phyloP scores from a whole-genome alignment of 2,888 invertebrate genomes.

The Drosophila cognata region DNA sequence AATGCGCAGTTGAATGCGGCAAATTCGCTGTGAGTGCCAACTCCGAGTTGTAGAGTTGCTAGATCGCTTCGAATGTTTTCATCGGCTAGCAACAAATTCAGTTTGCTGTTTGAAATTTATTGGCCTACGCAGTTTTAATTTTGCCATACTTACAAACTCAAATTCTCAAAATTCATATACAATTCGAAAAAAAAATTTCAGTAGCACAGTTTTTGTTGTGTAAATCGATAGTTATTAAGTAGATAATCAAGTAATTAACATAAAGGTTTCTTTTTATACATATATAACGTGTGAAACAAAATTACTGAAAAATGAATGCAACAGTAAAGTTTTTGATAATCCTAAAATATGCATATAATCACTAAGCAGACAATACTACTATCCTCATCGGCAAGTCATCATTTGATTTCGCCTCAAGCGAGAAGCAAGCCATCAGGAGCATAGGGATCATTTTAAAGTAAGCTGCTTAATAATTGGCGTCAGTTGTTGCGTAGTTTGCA shows the following conservation, averaged over 20 bases:
- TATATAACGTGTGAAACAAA: not conserved
- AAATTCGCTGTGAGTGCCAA: conserved; percentile 5
- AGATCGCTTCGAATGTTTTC: not conserved
- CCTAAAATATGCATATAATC: not conserved
- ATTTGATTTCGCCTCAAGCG: no score
- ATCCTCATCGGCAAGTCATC: no score
- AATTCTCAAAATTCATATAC: not conserved
- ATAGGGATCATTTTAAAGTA: no score
- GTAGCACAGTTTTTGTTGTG: not conserved
- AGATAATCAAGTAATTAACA: not conserved
- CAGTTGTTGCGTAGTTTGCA: no score
- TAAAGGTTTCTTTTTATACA: not conserved
- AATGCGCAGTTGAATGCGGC: conserved; percentile 8
- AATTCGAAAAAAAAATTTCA: not conserved
- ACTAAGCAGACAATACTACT: no score
- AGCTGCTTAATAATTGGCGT: no score
- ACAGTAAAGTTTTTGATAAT: not conserved
- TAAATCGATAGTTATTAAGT: not conserved
- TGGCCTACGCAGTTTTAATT: not conserved
- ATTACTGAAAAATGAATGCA: not conserved
- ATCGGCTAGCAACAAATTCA: not conserved
- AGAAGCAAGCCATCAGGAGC: no score
- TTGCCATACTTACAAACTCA: not conserved
- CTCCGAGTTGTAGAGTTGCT: conserved; percentile 16
- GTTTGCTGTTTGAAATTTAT: not conserved